phyloP scores from a whole-genome alignment of 2,113 vertebrate species.

The Ellobius talpinus region DNA sequence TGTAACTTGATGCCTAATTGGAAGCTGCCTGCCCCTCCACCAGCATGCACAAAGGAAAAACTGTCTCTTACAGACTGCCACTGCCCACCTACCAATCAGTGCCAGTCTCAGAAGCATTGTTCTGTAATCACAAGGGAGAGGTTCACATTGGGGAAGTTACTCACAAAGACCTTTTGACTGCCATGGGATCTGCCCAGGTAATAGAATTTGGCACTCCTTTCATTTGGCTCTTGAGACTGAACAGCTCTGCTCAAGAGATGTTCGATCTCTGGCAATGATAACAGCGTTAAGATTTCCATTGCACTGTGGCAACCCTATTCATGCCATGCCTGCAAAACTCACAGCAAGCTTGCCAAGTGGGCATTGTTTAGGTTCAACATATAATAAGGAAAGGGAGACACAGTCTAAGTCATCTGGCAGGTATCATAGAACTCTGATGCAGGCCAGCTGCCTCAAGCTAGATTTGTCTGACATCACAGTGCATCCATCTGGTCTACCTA shows the following conservation, averaged over 20 bases:
- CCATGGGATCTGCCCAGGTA: not conserved
- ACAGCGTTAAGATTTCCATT: not conserved
- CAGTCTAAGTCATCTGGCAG: not conserved
- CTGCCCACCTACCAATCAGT: not conserved
- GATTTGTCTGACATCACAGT: not conserved
- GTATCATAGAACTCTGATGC: not conserved
- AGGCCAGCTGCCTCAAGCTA: not conserved
- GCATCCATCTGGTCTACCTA: not conserved
- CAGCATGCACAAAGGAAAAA: not conserved
- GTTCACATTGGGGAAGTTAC: not conserved
- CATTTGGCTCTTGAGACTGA: not conserved
- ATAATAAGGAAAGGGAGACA: not conserved
- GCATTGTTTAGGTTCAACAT: not conserved
- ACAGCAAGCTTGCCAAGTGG: not conserved
- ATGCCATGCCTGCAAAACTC: not conserved
- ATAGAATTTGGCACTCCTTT: not conserved
- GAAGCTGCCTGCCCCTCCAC: not conserved
- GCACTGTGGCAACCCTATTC: not conserved
- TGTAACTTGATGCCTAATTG: conserved; percentile 80
- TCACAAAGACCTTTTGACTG: not conserved
- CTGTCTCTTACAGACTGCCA: not conserved
- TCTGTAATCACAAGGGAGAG: not conserved
- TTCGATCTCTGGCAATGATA: not conserved
- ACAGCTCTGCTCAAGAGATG: not conserved
- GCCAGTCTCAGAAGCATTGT: not conserved